These are phyloP conservation scores for Kradibia gibbosae DNA, from an alignment of 1,140 invertebrate species.

Conservation along the genomic window DNA sequence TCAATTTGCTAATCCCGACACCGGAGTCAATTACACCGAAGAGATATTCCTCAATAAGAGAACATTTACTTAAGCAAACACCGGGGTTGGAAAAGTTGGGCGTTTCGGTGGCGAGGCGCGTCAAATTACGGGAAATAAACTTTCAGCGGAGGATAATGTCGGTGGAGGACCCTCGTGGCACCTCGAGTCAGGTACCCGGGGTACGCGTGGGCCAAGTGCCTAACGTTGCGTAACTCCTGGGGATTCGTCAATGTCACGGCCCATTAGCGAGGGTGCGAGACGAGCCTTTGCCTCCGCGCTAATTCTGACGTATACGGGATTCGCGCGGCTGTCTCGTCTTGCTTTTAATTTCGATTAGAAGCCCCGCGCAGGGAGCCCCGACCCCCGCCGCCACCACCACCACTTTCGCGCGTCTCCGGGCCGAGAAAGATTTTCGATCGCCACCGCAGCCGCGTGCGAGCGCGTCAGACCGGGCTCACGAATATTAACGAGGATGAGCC, in stretches of 20 bases:
- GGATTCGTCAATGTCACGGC: slow-evolving; percentile 46
- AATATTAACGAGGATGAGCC: no score
- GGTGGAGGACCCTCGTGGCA: background rate
- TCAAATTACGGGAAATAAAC: slow-evolving; percentile 9
- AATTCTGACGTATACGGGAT: slow-evolving; percentile 12
- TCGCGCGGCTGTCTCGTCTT: background rate
- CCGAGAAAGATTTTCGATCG: no score
- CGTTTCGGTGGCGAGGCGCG: background rate
- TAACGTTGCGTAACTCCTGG: background rate
- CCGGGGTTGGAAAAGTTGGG: background rate
- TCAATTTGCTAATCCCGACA: background rate
- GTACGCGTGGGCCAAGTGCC: background rate
- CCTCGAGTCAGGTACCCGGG: background rate
- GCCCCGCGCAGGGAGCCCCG: no score
- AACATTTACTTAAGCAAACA: background rate
- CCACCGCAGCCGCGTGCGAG: no score
- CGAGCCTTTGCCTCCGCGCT: background rate
- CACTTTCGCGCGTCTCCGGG: no score
- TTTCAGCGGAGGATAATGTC: background rate
- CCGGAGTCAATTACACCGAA: background rate
- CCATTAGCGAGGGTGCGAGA: slow-evolving; percentile 23
- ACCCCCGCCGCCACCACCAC: no score
- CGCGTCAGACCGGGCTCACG: no score
- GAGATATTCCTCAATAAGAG: background rate
- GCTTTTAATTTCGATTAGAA: slow-evolving; percentile 40